These are phyloP conservation scores for Gorsachius goisagi DNA, from an alignment of 2,113 vertebrate genomes.

Conservation along the genomic window DNA sequence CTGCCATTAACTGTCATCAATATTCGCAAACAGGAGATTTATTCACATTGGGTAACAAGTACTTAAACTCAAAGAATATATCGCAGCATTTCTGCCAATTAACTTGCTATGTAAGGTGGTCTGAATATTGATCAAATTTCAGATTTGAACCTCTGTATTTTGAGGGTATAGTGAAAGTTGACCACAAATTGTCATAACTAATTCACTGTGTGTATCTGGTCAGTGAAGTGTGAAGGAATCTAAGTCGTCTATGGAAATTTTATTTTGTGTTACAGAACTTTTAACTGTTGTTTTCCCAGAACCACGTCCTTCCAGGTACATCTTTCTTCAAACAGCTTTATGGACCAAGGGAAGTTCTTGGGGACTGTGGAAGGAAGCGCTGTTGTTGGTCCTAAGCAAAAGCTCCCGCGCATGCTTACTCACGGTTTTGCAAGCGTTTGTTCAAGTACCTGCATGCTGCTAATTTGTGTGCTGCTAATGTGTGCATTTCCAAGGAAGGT, in stretches of 20 bases:
- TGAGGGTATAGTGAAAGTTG: conserved; percentile 41
- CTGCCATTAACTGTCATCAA: neutral
- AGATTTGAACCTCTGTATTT: conserved; percentile 42
- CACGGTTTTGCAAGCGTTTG: neutral
- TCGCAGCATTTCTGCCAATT: conserved; percentile 30
- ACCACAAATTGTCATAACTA: conserved; percentile 25
- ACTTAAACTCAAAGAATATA: conserved; percentile 1
- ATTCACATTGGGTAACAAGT: neutral
- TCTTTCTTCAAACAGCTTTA: neutral
- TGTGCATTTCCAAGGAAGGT: neutral
- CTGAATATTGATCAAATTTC: conserved; percentile 62
- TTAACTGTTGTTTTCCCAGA: neutral
- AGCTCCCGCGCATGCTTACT: neutral
- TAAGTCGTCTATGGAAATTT: neutral
- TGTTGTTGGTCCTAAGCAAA: neutral
- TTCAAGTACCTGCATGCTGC: neutral
- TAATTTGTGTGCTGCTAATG: neutral
- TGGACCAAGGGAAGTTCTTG: neutral
- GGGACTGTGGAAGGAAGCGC: neutral
- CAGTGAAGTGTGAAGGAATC: conserved; percentile 19
- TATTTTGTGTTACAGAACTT: neutral
- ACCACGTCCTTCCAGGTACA: neutral
- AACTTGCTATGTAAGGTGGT: conserved; percentile 18
- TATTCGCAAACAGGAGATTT: neutral
- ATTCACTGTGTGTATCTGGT: conserved; percentile 20